Conservation (phyloP, 2,113 vertebrate genomes). For the Macaca nemestrina region DNA sequence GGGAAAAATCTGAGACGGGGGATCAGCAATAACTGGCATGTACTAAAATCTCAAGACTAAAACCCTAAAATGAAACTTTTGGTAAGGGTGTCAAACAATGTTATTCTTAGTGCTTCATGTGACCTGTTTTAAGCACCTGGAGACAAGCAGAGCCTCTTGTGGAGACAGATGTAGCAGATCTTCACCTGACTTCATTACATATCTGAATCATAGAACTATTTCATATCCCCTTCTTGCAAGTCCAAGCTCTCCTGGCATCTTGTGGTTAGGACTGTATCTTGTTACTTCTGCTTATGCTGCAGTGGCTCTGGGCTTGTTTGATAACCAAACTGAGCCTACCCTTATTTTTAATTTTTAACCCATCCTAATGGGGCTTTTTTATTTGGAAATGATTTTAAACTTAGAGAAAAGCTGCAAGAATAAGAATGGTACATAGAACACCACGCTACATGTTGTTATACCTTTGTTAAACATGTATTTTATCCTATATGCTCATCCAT, state of each 20-base stretch:
- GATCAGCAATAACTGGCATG: neutral
- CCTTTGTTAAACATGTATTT: neutral
- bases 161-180: neutral
- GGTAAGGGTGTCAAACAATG: neutral
- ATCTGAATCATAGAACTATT: neutral
- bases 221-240: neutral
- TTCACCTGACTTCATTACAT: neutral
- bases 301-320: neutral
- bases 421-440: neutral
- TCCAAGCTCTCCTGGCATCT: neutral
- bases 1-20: neutral
- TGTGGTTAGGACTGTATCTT: neutral
- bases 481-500: neutral
- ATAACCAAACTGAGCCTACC: neutral
- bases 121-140: neutral
- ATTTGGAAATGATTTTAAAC: conserved; percentile 36
- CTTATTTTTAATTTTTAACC: neutral
- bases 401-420: neutral
- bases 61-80: neutral
- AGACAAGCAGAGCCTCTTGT: neutral
- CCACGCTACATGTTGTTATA: neutral
- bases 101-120: neutral
- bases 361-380: neutral
- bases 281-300: neutral
- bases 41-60: neutral